These are phyloP conservation scores for Microctenopoma steveboyesi DNA, from an alignment of 2,797 vertebrate genomes.

Conservation along the genomic window DNA sequence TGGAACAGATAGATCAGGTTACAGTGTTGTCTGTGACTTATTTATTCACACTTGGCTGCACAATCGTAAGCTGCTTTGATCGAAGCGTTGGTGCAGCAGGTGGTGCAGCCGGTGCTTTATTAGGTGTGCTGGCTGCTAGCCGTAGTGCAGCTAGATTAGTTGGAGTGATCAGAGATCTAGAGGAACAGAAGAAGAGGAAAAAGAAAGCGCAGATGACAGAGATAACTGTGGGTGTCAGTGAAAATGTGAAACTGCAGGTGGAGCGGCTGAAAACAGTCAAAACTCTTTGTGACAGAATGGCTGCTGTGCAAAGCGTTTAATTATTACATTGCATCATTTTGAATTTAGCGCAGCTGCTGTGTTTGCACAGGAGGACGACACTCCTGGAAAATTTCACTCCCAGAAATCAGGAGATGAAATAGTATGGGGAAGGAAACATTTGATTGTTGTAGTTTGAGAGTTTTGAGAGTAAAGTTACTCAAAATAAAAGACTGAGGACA, in stretches of 20 bases:
- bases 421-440: no score
- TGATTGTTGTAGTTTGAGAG: no score
- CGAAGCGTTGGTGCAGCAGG: slow-evolving; percentile 7
- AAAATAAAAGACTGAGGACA: no score
- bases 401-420: no score
- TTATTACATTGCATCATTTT: no score
- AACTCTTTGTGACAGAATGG: background rate
- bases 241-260: slow-evolving; percentile 1
- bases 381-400: no score
- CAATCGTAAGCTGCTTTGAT: slow-evolving; percentile 17
- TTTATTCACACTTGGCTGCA: background rate
- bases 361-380: no score
- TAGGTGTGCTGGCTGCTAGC: background rate
- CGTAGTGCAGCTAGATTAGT: accelerated
- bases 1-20: accelerated
- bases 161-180: background rate
- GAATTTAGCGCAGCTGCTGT: no score
- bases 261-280: background rate
- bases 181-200: accelerated
- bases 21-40: accelerated
- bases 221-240: background rate
- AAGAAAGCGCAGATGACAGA: background rate
- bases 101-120: background rate
- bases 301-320: no score
- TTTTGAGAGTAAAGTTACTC: no score